phyloP scores from a whole-genome alignment of 1,140 invertebrate species.

The Diabrotica virgifera region DNA sequence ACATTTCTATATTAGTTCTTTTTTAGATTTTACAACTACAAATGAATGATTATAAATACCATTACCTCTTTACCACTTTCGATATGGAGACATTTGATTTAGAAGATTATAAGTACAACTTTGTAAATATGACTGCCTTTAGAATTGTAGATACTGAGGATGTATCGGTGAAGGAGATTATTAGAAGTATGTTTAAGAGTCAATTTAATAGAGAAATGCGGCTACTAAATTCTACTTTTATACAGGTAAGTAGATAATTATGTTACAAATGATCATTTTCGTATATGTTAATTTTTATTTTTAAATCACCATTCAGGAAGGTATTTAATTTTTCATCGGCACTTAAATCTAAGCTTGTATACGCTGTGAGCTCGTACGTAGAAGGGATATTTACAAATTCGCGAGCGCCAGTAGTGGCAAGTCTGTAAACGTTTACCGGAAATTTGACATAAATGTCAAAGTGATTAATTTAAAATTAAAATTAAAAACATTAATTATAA shows the following conservation, averaged over 20 bases:
- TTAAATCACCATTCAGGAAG: too few species aligned
- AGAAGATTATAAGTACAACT: slow-evolving; percentile 92
- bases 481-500: too few species aligned
- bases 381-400: too few species aligned
- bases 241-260: slow-evolving; percentile 57
- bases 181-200: slow-evolving; percentile 84
- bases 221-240: slow-evolving; percentile 65
- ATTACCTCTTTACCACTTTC: slow-evolving; percentile 90
- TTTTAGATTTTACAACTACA: slow-evolving; percentile 85
- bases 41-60: slow-evolving; percentile 92
- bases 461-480: too few species aligned
- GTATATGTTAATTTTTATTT: too few species aligned
- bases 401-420: too few species aligned
- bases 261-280: too few species aligned
- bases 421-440: too few species aligned
- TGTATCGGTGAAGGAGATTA: slow-evolving; percentile 67
- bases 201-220: slow-evolving; percentile 62
- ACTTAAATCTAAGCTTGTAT: too few species aligned
- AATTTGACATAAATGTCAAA: too few species aligned
- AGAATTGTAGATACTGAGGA: slow-evolving; percentile 78
- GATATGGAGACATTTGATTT: slow-evolving; percentile 88
- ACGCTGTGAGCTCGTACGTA: too few species aligned
- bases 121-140: slow-evolving; percentile 91
- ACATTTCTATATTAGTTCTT: neutral
- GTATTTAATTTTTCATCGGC: too few species aligned